These are phyloP conservation scores for Nipponacmea schrenckii DNA, from an alignment of 2,888 invertebrate genomes.

Conservation along the genomic window DNA sequence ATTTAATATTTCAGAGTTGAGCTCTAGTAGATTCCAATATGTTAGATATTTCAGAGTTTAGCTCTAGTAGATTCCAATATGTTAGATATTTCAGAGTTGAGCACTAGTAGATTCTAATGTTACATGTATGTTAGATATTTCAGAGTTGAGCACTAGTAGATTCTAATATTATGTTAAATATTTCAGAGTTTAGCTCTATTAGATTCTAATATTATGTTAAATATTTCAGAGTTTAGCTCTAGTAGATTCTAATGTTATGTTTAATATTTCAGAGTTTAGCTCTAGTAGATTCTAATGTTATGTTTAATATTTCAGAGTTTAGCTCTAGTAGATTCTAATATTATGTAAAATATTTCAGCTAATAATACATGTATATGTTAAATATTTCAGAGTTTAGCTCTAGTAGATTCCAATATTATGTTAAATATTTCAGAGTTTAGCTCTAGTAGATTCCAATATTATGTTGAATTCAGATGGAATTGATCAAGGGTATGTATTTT, in stretches of 20 bases:
- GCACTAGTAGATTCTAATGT: too few relatives aligned
- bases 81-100: constrained; percentile 14
- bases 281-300: too few relatives aligned
- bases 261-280: constrained; percentile 11
- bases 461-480: constrained; percentile 72
- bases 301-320: constrained; percentile 88
- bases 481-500: constrained; percentile 41
- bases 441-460: constrained; percentile 95
- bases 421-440: constrained; percentile 81
- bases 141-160: constrained; percentile 79
- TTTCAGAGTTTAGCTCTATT: neutral
- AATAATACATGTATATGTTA: constrained; percentile 68
- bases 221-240: too few relatives aligned
- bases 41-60: too few relatives aligned
- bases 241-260: constrained; percentile 8
- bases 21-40: too few relatives aligned
- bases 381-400: too few relatives aligned
- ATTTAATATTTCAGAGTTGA: constrained; percentile 88
- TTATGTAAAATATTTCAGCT: constrained; percentile 64
- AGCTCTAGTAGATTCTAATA: too few relatives aligned
- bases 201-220: constrained; percentile 66
- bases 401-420: too few relatives aligned
- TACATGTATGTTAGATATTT: too few relatives aligned
- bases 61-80: too few relatives aligned
- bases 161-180: constrained; percentile 64